Evolutionary conservation across 2,113 vertebrate species (phyloP).

Genomic region (Notiomystis cincta): DNA sequence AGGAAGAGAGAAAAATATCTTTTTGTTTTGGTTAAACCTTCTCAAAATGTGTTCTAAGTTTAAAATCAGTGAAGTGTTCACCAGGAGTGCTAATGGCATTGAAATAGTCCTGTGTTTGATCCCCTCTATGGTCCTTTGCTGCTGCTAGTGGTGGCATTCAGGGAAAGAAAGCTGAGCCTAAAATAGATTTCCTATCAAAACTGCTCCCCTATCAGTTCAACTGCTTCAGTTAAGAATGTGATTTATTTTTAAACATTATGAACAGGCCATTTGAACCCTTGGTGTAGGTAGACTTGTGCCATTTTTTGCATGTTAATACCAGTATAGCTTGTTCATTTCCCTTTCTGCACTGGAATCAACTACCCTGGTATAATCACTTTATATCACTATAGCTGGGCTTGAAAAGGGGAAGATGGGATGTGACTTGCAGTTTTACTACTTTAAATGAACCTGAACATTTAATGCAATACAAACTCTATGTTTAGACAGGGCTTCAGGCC

Average conservation of each 20-base stretch:
- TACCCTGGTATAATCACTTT: background rate
- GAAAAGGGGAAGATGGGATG: background rate
- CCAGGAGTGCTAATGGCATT: background rate
- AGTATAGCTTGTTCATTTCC: background rate
- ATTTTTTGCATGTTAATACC: background rate
- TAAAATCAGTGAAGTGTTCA: background rate
- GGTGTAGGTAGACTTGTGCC: background rate
- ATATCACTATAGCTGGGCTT: background rate
- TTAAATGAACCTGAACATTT: constrained; percentile 1
- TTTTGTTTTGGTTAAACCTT: background rate
- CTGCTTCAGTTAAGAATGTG: background rate
- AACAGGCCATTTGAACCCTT: background rate
- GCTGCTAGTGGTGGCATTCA: background rate
- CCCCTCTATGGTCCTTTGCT: background rate
- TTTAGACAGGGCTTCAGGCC: background rate
- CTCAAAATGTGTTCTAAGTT: background rate
- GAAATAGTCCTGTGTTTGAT: background rate
- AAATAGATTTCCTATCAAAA: constrained; percentile 6
- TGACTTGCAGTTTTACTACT: background rate
- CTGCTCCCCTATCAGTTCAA: background rate
- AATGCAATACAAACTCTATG: background rate
- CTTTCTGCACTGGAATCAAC: background rate
- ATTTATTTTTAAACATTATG: constrained; percentile 13
- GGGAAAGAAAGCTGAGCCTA: background rate
- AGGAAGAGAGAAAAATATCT: background rate